Evolutionary conservation across 2,888 invertebrate genomes (phyloP).

Genomic region (Agrochola macilenta): DNA sequence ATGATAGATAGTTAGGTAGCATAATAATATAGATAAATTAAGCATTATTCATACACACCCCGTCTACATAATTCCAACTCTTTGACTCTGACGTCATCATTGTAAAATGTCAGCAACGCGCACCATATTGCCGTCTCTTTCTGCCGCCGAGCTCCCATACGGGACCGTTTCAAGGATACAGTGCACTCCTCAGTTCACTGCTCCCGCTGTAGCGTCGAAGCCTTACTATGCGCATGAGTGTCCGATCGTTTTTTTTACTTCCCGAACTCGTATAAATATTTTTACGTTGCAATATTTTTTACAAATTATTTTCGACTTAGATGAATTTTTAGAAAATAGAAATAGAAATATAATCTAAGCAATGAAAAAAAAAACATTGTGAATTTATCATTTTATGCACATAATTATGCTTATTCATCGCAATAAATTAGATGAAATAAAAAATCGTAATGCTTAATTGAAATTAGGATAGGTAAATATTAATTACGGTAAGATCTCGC

Average conservation of each 20-base stretch:
- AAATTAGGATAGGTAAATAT: conserved; percentile 37
- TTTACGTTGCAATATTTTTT: conserved; percentile 34
- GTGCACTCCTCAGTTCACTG: conserved; percentile 88
- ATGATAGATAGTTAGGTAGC: not conserved
- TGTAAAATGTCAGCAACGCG: conserved; percentile 82
- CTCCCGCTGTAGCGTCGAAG: conserved; percentile 80
- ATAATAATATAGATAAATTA: not conserved
- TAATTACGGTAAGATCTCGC: conserved; percentile 50
- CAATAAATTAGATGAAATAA: conserved; percentile 2
- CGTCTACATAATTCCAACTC: conserved; percentile 48
- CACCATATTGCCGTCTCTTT: conserved; percentile 76
- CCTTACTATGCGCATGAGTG: conserved; percentile 73
- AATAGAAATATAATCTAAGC: not conserved
- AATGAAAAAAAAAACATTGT: not conserved
- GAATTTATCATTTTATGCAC: not conserved
- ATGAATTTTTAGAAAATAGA: conserved; percentile 3
- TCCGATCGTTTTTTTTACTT: conserved; percentile 62
- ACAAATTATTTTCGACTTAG: not conserved
- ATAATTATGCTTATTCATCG: conserved; percentile 1
- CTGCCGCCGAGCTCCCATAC: conserved; percentile 80
- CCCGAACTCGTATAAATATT: conserved; percentile 59
- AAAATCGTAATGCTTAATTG: conserved; percentile 20
- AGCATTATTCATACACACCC: not conserved
- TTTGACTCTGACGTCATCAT: conserved; percentile 81
- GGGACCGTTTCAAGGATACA: conserved; percentile 85